These are phyloP conservation scores for Creontiades dilutus DNA, from an alignment of 2,888 invertebrate genomes.

Conservation along the genomic window DNA sequence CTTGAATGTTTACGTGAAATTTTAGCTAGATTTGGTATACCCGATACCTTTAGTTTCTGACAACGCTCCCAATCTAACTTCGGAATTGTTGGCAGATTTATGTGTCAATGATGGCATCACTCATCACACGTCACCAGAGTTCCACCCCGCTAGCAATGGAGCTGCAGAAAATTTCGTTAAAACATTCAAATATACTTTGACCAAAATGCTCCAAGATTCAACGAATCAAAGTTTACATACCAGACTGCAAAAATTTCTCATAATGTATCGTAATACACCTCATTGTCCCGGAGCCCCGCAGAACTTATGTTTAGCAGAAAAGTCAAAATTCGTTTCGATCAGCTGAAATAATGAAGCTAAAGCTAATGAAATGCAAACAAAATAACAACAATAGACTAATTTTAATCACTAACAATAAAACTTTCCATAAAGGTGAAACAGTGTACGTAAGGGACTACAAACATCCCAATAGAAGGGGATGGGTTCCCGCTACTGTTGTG, in stretches of 20 bases:
- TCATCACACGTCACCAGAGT: too few relatives aligned
- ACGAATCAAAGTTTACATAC: neutral
- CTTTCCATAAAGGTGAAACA: neutral
- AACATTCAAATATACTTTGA: too few relatives aligned
- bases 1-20: too few relatives aligned
- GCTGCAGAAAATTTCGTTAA: too few relatives aligned
- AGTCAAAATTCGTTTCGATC: neutral
- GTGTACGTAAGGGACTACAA: constrained; percentile 2
- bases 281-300: neutral
- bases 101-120: too few relatives aligned
- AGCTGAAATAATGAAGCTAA: neutral
- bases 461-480: constrained; percentile 6
- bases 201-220: neutral
- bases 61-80: too few relatives aligned
- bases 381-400: neutral
- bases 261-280: neutral
- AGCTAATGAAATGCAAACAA: too few relatives aligned
- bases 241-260: neutral
- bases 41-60: too few relatives aligned
- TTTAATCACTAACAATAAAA: neutral
- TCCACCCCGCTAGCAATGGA: too few relatives aligned
- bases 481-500: neutral
- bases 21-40: too few relatives aligned
- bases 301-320: constrained; percentile 6
- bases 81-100: too few relatives aligned